Conservation (phyloP, 35 echinoderm and acorn worm genomes). For the Hemicentrotus pulcherrimus region DNA sequence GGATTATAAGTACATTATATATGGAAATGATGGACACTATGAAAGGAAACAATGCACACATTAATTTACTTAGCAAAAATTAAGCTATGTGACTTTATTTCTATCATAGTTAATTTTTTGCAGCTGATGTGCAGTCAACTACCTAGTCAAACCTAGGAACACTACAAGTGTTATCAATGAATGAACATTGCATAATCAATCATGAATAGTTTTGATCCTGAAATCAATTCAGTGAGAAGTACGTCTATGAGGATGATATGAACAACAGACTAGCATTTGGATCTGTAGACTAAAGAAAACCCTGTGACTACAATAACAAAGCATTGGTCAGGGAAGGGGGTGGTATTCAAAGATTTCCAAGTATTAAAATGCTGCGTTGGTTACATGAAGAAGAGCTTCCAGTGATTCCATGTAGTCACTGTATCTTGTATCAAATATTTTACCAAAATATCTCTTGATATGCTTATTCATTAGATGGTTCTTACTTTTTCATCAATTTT, state of each 20-base stretch:
- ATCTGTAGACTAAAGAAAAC: not conserved
- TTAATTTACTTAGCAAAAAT: slow-evolving; percentile 25
- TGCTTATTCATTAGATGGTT: no score
- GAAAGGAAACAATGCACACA: not conserved
- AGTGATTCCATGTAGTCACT: no score
- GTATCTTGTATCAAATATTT: not conserved
- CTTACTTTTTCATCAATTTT: no score
- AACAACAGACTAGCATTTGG: not conserved
- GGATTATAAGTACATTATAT: no score
- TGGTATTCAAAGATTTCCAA: not conserved
- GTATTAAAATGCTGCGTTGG: not conserved
- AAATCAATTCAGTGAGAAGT: slow-evolving; percentile 13
- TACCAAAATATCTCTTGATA: not conserved
- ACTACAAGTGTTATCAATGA: not conserved
- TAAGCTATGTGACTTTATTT: slow-evolving; percentile 43
- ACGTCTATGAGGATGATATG: not conserved
- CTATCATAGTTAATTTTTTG: slow-evolving; percentile 28
- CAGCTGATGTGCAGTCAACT: slow-evolving; percentile 32
- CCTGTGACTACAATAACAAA: not conserved
- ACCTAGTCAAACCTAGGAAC: not conserved
- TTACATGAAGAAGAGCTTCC: not conserved
- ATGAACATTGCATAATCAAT: slow-evolving; percentile 31
- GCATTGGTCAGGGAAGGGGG: not conserved
- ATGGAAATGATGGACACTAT: no score
- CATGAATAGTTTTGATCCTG: not conserved